Evolutionary conservation across 2,888 invertebrate species (phyloP), one percentile per base, ranked within the genome.

Genomic region (Monochamus alternatus): DNA sequence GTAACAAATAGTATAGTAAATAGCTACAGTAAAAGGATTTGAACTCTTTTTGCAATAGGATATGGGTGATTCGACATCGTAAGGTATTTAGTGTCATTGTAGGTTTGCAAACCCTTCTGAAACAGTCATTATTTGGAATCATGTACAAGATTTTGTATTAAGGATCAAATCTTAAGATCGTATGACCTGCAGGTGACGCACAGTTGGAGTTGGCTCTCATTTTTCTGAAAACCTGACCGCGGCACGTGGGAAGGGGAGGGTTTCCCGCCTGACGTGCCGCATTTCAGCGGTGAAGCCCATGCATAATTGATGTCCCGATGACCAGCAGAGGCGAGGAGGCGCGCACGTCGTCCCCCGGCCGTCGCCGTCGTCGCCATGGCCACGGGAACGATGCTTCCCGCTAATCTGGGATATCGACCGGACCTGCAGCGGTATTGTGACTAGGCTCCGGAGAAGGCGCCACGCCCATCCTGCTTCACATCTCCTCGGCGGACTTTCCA

Each of bases 141-240:
- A 38, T 5, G 38, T 38, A 38, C 38, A 4, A 38, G 38, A 38
- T 38, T 38, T 38, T 38, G 0, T 7, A 5, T 38, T 38, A 38
- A 38, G 22, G 1, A 22, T 38, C 38, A 38, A 1, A 38, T 38
- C 38, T 7, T 38, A 38, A 38, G 38, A 38, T 38, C 38, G 38
- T 38, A 38, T 7, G 38, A 38, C 88, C 87, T 86, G 87, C 87
- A 88, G 86, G 87, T 86, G 87, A 87, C 88, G 87, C 87, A 87
- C 88, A 87, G 88, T 87, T 83, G 82, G 84, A 81, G 84, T 84
- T 84, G 83, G 82, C 4, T 55, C 14, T 5, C 3, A 3, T 2
- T n/a, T 14, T 14, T n/a, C n/a, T n/a, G 68, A 68, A 68, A 68
- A 51, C n/a, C 58, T 31, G 32, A 58, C 64, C 30, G 31, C 43